Conservation (phyloP, 2,888 invertebrate species). For the Drosophila nr. fundita region DNA sequence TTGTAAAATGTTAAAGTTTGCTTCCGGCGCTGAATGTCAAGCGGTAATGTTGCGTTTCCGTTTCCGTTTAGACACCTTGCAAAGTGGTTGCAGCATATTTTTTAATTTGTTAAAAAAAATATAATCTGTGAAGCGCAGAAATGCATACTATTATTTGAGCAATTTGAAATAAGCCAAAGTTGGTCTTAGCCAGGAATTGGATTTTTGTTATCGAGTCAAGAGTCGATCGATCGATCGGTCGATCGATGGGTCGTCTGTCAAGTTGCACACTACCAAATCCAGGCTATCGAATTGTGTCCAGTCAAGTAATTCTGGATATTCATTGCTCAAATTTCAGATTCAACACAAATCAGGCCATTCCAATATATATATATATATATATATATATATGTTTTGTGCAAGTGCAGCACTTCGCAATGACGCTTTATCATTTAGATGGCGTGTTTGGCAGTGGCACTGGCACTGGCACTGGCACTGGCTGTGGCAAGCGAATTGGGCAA, state of each 20-base stretch:
- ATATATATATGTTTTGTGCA: not conserved
- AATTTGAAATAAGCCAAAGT: not conserved
- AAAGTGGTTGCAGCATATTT: not conserved
- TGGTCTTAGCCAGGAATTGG: not conserved
- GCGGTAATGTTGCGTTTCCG: not conserved
- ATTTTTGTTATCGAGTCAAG: not conserved
- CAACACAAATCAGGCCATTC: not conserved
- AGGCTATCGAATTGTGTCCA: not conserved
- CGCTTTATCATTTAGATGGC: slow-evolving; percentile 4
- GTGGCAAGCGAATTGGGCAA: slow-evolving; percentile 48
- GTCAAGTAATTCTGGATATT: not conserved
- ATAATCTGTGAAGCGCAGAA: not conserved
- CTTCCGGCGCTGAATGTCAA: not conserved
- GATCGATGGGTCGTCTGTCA: not conserved
- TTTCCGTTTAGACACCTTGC: not conserved
- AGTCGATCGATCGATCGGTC: not conserved
- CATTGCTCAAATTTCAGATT: not conserved
- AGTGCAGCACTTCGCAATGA: not conserved
- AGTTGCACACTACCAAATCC: not conserved
- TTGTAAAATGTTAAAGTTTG: not conserved
- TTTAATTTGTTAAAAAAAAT: not conserved
- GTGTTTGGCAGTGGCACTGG: not conserved
- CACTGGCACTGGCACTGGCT: not conserved
- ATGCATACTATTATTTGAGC: not conserved
- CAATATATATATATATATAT: not conserved